Base-by-base conservation (phyloP, 1,140 invertebrate species). In the Drepana arcuata region DNA sequence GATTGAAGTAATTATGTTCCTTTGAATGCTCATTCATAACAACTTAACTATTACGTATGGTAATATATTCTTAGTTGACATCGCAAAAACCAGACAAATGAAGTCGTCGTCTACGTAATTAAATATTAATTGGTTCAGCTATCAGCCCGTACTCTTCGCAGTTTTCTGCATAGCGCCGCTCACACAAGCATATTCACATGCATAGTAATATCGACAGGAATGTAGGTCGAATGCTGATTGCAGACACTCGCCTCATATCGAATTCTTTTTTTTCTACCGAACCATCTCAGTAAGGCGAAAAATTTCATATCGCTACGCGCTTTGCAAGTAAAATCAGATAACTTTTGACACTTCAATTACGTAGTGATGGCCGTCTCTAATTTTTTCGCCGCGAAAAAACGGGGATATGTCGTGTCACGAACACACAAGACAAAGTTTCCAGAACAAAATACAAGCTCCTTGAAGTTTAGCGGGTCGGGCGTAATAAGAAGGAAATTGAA, bases 321-420 rank as follows among this genome's bases (percentile, higher is more conserved):
- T 81, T 78, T 81, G 77, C 77, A 81, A 81, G 77, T 81, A 78
- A 81, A 81, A 78, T 81, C 73, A 77, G 73, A 70, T 66, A 81
- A 81, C 71, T 81, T 81, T 81, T 81, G 77, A 81, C 77, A 81
- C 71, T 73, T 77, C 77, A 81, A 81, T 81, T 81, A 79, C 77
- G 60, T 48, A 62, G 61, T 70, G 69, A 77, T 78, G 65, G 72
- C 57, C 48, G 60, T 34, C 51, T 74, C 62, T 77, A 78, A 73
- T 77, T 78, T 75, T 70, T 63, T 50, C 27, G 39, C 37, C 52
- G 31, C 46, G 34, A 55, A 64, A 60, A 66, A 55, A 39, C 49
- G 49, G 41, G 46, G 69, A 67, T 66, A 62, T 64, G 57, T 51
- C 61, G 42, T 55, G 73, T 78, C 73, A 73, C 40, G 46, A 48